Percentiles rank a stretch among this genome's conserved stretches.
Evolutionary conservation across 2,888 invertebrate species (phyloP).

Genomic region (Andrena minutula): DNA sequence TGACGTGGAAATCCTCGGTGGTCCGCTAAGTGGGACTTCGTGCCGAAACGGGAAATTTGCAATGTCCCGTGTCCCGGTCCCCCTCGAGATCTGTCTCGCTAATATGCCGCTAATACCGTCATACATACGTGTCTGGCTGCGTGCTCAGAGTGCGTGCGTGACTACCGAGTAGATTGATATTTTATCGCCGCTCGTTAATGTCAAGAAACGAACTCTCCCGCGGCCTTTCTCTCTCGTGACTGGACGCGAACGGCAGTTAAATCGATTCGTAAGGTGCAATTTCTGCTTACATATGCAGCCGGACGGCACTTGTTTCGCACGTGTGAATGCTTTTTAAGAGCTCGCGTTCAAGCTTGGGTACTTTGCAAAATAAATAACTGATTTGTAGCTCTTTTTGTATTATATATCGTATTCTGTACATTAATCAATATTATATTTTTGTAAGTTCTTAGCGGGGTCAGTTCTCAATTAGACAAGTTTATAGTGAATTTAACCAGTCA

Average conservation of each 20-base stretch:
- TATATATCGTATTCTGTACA: too few species aligned
- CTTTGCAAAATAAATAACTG: not conserved
- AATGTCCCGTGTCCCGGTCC: constrained; percentile 66
- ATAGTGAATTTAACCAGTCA: too few species aligned
- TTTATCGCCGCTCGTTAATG: constrained; percentile 49
- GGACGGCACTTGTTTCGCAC: constrained; percentile 9
- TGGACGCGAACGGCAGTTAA: constrained; percentile 10
- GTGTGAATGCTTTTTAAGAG: not conserved
- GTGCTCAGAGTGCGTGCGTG: constrained; percentile 10
- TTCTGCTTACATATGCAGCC: constrained; percentile 24
- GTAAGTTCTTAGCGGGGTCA: too few species aligned
- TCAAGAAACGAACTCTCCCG: constrained; percentile 29
- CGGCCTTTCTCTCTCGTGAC: constrained; percentile 10
- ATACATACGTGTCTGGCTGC: constrained; percentile 1
- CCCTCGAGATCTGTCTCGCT: constrained; percentile 43
- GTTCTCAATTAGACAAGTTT: too few species aligned
- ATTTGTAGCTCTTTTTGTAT: not conserved
- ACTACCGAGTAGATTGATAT: constrained; percentile 44
- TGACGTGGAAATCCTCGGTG: constrained; percentile 73
- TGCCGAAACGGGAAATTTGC: constrained; percentile 75
- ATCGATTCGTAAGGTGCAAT: constrained; percentile 32
- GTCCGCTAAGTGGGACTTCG: constrained; percentile 71
- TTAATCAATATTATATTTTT: too few species aligned
- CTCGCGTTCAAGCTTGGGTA: too few species aligned
- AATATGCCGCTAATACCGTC: constrained; percentile 49